Base-by-base conservation (phyloP, 2,888 invertebrate genomes). In the Cosmia pyralina region DNA sequence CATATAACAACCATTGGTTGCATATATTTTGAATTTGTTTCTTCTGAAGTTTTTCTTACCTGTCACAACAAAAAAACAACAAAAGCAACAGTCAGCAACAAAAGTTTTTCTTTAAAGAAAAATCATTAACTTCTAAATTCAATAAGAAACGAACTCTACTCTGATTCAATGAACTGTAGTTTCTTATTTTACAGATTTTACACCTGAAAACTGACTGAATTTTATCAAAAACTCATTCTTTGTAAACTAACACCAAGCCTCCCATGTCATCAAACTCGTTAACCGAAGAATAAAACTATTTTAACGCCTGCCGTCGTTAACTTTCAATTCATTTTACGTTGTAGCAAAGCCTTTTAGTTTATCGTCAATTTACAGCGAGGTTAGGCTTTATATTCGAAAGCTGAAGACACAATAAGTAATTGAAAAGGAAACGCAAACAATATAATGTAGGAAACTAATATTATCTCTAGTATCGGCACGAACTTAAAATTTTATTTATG, bases 181-280 rank as follows among this genome's bases (percentile, higher is more conserved):
- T 13, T 41, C 1, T n/a, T 19, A 1, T 53, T 52, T 34, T 10
- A 53, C 4, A 22, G 38, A 11, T 69, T 57, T 64, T 19, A 17
- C 19, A 19, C 0, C 13, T 34, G 17, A 57, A 38, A 70, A 52
- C 6, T 48, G 2, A 50, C n/a, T 28, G 34, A 48, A 41, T 2
- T 28, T 41, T 15, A 4, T 8, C n/a, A 50, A 34, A 52, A 60
- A 57, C 4, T 55, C 13, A 58, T 52, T 55, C 41, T 19, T 44
- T 55, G 63, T 71, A 60, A 69, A 41, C 7, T 11, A 41, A 62
- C 11, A 38, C 19, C 13, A 19, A 38, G 4, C 15, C 19, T 58
- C 19, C 48, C 38, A 57, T 66, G 78, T 69, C 65, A 72, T 60
- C n/a, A 52, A 76, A 83, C 75, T 72, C 65, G 53, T 73, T 83